phyloP scores from a whole-genome alignment of 1,140 invertebrate genomes.

The Thaumetopoea pityocampa region DNA sequence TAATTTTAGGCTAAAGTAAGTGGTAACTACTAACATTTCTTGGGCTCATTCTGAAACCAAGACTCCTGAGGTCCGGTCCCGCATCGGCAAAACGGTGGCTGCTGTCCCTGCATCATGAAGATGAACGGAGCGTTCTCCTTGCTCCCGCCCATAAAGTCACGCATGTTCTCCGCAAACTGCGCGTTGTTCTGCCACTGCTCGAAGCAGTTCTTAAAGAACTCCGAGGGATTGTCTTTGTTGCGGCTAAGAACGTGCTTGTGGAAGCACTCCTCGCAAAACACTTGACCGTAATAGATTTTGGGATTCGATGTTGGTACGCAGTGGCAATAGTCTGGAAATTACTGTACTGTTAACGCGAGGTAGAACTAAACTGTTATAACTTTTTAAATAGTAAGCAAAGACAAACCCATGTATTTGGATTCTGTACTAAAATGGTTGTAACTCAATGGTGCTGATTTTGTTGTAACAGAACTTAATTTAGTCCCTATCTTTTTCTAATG shows the following conservation, averaged over 20 bases:
- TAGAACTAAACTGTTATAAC: not conserved
- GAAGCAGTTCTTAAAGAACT: constrained; percentile 58
- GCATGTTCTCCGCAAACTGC: constrained; percentile 55
- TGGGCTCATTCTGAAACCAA: constrained; percentile 49
- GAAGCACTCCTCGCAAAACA: constrained; percentile 65
- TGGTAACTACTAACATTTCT: constrained; percentile 45
- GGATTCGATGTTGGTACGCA: constrained; percentile 38
- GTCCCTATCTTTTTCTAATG: too few species aligned
- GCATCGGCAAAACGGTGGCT: constrained; percentile 48
- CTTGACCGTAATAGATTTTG: constrained; percentile 64
- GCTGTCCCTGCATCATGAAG: constrained; percentile 56
- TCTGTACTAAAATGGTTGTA: too few species aligned
- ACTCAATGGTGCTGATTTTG: too few species aligned
- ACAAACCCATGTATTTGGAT: too few species aligned
- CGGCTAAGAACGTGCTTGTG: constrained; percentile 44
- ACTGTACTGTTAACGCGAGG: not conserved
- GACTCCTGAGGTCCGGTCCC: constrained; percentile 42
- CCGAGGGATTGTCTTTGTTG: constrained; percentile 45
- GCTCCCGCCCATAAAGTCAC: constrained; percentile 45
- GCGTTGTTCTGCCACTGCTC: constrained; percentile 57
- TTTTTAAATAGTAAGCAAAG: constrained; percentile 2
- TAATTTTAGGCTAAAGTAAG: too few species aligned
- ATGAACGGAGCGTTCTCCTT: constrained; percentile 44
- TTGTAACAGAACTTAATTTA: too few species aligned
- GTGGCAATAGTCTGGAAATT: constrained; percentile 48